Percentiles rank a stretch among this genome's conserved stretches.
phyloP scores from a whole-genome alignment of 1,140 invertebrate species.

The Neuroterus valhalla region DNA sequence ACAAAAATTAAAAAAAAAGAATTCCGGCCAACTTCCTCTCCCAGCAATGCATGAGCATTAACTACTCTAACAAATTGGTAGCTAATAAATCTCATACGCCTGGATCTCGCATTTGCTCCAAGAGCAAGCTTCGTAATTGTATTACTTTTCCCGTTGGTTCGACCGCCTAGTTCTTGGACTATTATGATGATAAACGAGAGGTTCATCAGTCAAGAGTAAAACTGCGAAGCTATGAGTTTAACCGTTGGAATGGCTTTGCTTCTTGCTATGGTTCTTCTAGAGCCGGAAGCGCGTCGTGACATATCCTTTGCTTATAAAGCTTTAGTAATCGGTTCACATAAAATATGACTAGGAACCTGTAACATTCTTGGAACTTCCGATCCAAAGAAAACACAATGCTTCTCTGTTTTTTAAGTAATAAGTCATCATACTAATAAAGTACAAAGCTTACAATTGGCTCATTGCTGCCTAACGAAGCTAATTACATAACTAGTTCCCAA shows the following conservation, averaged over 20 bases:
- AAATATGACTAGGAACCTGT: not conserved
- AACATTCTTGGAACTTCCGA: not conserved
- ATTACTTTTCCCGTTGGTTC: constrained; percentile 12
- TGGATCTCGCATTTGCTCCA: not conserved
- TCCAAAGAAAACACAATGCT: not conserved
- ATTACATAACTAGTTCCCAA: too few species aligned
- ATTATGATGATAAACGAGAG: constrained; percentile 13
- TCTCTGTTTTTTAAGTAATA: not conserved
- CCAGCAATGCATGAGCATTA: constrained; percentile 10
- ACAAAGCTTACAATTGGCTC: too few species aligned
- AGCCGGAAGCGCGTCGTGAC: not conserved
- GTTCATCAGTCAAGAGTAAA: constrained; percentile 13
- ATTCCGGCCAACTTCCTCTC: not conserved
- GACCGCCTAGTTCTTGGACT: constrained; percentile 2
- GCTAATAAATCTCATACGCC: constrained; percentile 6
- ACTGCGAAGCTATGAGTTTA: constrained; percentile 8
- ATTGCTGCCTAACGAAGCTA: too few species aligned
- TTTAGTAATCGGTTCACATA: not conserved
- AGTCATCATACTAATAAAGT: not conserved
- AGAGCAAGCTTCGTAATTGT: constrained; percentile 2
- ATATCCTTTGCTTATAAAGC: constrained; percentile 11
- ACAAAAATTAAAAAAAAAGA: not conserved
- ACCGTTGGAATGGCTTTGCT: not conserved
- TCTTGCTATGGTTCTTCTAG: constrained; percentile 11
- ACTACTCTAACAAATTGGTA: constrained; percentile 8